Base-by-base conservation (phyloP, 2,797 vertebrate species). In the Sebastes taczanowskii region DNA sequence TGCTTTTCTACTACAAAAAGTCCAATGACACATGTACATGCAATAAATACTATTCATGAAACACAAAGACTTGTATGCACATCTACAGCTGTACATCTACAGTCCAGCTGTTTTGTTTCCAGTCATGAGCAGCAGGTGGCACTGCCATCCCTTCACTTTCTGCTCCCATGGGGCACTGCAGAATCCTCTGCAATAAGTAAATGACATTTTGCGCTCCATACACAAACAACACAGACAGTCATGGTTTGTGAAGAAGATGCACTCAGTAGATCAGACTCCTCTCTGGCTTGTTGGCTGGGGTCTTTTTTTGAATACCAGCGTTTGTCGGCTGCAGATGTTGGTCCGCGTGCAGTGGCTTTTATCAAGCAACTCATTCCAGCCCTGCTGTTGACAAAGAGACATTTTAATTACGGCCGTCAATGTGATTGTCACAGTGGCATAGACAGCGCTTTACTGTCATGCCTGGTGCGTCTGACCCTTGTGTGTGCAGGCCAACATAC, bases 101-200 rank as follows among this genome's bases (percentile, higher is more conserved):
- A 77, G 58, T 53, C 49, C n/a, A 71, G 63, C 66, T 60, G 42
- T 81, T 80, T 55, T 62, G 18, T 63, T 42, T 9, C 61, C 49
- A 49, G 23, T 78, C 46, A 14, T 27, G 38, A 85, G 74, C 93
- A 94, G 90, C 87, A 94, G 94, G 84, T 85, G 94, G 91, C 92
- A 73, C 90, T 87, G 65, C 82, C 82, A 71, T 65, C 68, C 75
- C 67, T 87, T 60, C 13, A 4, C 61, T 27, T 4, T 65, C 52
- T 53, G 18, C 25, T 74, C 23, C 68, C 69, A 65, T 32, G 66
- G 77, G 56, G 34, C 46, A 66, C 25, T 2, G 22, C 59, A 55
- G 42, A 10, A 22, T 80, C 65, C 69, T 67, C 52, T 73, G 70
- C 58, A 69, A 52, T 64, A 30, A 72, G 10, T 53, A 14, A 53